phyloP scores from a whole-genome alignment of 2,888 invertebrate species.

The Leptinotarsa haldemani region DNA sequence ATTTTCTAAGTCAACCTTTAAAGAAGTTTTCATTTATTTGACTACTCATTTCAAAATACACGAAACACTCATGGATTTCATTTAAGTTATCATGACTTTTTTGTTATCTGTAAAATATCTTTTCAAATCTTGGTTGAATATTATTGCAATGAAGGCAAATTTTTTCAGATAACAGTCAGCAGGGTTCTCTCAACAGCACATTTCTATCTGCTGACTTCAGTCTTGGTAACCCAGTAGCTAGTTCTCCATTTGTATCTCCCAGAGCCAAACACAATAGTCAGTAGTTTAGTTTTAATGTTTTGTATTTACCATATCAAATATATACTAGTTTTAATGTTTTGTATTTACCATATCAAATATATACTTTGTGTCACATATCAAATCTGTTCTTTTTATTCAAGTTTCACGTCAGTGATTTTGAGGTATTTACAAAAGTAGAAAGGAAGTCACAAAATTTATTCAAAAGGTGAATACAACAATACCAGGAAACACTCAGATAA shows the following conservation, averaged over 20 bases:
- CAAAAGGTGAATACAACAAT: too few relatives aligned
- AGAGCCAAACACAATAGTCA: not conserved
- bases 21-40: not conserved
- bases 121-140: too few relatives aligned
- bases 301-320: not conserved
- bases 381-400: not conserved
- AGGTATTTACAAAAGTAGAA: too few relatives aligned
- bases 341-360: not conserved
- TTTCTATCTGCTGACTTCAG: not conserved
- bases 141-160: not conserved
- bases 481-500: too few relatives aligned
- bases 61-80: too few relatives aligned
- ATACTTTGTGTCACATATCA: not conserved
- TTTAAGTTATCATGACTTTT: too few relatives aligned
- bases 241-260: conserved; percentile 9
- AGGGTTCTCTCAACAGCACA: conserved; percentile 7
- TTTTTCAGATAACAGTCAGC: conserved; percentile 7
- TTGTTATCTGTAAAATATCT: too few relatives aligned
- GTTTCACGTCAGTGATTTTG: too few relatives aligned
- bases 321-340: not conserved
- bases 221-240: conserved; percentile 16
- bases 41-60: not conserved
- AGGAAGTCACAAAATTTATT: too few relatives aligned
- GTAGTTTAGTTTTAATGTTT: not conserved
- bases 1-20: not conserved